phyloP scores from a whole-genome alignment of 2,113 vertebrate genomes.

The Eulemur macaco region DNA sequence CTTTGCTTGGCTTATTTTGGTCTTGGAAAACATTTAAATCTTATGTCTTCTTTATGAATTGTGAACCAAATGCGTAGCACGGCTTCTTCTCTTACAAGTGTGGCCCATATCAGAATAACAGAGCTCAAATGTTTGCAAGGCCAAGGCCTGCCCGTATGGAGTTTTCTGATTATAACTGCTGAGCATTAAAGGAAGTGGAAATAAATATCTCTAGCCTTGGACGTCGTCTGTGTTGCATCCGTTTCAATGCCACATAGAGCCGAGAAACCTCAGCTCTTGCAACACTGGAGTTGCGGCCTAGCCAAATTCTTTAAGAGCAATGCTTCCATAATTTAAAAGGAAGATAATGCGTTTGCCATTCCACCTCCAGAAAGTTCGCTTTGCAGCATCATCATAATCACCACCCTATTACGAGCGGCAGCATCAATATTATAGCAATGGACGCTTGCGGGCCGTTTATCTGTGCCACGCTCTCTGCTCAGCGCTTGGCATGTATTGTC shows the following conservation, averaged over 20 bases:
- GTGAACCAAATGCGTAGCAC: neutral
- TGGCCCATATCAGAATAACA: neutral
- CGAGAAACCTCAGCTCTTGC: neutral
- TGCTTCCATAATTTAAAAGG: neutral
- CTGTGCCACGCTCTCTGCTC: neutral
- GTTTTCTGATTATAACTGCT: neutral
- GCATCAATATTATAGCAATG: neutral
- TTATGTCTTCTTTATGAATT: neutral
- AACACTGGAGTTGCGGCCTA: neutral
- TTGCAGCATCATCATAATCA: rapidly evolving
- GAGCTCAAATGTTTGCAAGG: neutral
- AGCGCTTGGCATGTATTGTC: neutral
- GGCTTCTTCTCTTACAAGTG: neutral
- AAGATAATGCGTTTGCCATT: neutral
- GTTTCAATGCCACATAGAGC: neutral
- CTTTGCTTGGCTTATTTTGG: neutral
- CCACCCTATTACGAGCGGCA: neutral
- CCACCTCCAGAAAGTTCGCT: neutral
- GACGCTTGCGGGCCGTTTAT: rapidly evolving
- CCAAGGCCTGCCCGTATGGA: neutral
- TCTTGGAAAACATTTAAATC: neutral
- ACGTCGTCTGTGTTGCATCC: neutral
- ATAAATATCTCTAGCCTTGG: neutral
- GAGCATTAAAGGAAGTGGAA: neutral
- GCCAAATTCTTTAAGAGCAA: neutral